These are phyloP conservation scores for Orycteropus afer DNA, from an alignment of 2,113 vertebrate genomes.

Conservation along the genomic window DNA sequence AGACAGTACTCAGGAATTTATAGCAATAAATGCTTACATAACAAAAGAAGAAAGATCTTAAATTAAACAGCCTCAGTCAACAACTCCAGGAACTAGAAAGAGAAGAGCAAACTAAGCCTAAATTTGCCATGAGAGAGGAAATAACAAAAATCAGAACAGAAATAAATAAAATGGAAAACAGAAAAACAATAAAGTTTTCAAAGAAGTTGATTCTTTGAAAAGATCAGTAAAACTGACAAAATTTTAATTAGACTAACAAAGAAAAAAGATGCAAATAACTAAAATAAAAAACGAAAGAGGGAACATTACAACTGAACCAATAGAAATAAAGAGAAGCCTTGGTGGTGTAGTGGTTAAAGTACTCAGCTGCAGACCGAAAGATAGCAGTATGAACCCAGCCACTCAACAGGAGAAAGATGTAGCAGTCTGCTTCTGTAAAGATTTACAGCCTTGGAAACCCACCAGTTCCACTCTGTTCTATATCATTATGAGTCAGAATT, in stretches of 20 bases:
- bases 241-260: neutral
- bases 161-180: neutral
- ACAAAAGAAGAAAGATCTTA: neutral
- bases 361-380: no score
- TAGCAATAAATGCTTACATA: neutral
- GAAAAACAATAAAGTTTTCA: neutral
- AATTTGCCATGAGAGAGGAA: neutral
- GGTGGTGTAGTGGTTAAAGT: no score
- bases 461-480: no score
- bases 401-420: no score
- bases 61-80: neutral
- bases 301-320: neutral
- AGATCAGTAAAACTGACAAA: neutral
- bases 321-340: neutral
- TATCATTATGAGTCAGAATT: no score
- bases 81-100: neutral
- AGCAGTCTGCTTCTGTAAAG: no score
- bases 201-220: neutral
- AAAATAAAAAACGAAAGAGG: neutral
- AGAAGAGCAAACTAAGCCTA: neutral
- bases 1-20: neutral
- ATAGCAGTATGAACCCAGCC: no score
- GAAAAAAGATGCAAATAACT: neutral
- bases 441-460: no score
- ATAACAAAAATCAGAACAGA: neutral